These are phyloP conservation scores for Diadromus collaris DNA, from an alignment of 2,888 invertebrate species.

Conservation along the genomic window DNA sequence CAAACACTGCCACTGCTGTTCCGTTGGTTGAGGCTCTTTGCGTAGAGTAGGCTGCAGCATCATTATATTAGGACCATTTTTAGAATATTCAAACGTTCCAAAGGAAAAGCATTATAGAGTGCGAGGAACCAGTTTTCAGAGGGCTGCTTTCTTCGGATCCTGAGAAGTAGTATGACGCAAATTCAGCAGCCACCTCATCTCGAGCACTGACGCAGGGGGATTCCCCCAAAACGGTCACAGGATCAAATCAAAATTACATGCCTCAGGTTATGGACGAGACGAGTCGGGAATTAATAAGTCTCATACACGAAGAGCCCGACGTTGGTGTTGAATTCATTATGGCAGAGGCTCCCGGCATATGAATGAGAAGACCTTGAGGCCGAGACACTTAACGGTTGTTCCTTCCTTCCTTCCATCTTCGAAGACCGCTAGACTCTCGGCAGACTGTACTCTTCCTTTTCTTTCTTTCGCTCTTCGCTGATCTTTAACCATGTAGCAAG, in stretches of 20 bases:
- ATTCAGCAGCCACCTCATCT: not conserved
- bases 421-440: constrained; percentile 29
- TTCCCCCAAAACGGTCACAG: not conserved
- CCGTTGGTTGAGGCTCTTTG: not conserved
- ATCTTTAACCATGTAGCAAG: constrained; percentile 14
- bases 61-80: not conserved
- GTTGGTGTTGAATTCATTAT: not conserved
- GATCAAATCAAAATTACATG: not conserved
- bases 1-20: constrained; percentile 7
- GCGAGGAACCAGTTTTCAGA: not conserved
- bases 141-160: not conserved
- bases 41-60: not conserved
- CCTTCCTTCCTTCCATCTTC: constrained; percentile 33
- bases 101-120: not conserved
- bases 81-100: not conserved
- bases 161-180: too few relatives aligned
- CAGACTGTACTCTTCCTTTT: constrained; percentile 26
- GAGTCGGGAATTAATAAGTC: not conserved
- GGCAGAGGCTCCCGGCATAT: constrained; percentile 4
- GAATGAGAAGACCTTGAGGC: constrained; percentile 44
- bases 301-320: not conserved
- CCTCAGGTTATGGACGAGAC: not conserved
- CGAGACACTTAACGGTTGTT: constrained; percentile 46
- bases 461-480: constrained; percentile 15
- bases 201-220: not conserved